Evolutionary conservation across 1,140 invertebrate genomes (phyloP), one percentile per base, ranked within the genome.

Genomic region (Drosophila ananassae): DNA sequence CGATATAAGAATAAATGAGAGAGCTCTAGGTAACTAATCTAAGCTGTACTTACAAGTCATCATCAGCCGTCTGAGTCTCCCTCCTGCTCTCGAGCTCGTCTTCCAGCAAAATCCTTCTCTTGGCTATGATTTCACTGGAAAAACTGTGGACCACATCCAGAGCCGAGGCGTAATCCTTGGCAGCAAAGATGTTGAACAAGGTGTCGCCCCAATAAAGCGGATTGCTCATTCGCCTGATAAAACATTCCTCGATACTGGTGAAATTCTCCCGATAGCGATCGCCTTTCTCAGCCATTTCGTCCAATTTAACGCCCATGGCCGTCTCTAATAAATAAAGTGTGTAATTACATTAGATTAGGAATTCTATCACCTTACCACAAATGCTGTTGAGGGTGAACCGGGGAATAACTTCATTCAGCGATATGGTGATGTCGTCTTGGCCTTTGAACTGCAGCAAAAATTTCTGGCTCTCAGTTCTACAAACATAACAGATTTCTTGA

Each of bases 321-420:
- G 96, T 96, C 92, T 97, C 96, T 96, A 47, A 28, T 24, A 10
- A 21, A 44, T 21, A 21, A 21, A 44, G 17, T 37, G 34, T 37
- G 34, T 28, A 2, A 52, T 51, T 21, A 12, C 1, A 32, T 12
- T 21, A 10, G 5, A n/a, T 24, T 3, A 50, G 0, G 30, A 5
- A 37, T 12, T 1, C 7, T 44, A 8, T 44, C 13, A 13, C 58
- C 81, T 28, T 54, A 94, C 96, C 95, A 90, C 95, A 96, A 81
- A 97, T 96, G 9, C 95, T 94, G 80, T 97, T 96, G 2, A 98
- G 92, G 2, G 97, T 95, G 84, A 95, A 96, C 48, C 95, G 92
- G 0, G 94, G 93, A 63, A 95, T 92, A 7, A 90, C 78, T 54
- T 72, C 55, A 76, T 63, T 85, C 2, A 89, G 37, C 0, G 72